Percentiles rank a stretch among this genome's conserved stretches.
phyloP scores from a whole-genome alignment of 2,888 invertebrate genomes.

The Carcina quercana region DNA sequence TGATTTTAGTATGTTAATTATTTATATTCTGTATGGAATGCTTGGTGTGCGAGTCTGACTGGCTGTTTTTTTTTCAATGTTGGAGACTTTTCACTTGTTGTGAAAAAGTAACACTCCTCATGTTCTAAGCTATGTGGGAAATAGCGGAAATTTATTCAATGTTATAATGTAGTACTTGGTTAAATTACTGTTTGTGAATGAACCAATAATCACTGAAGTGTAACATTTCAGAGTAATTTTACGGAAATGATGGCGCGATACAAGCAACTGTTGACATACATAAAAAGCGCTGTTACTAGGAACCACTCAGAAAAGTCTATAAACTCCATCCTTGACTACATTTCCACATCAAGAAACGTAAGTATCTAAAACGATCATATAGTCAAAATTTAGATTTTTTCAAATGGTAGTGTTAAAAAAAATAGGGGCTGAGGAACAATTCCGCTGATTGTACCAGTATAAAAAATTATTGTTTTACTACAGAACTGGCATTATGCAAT shows the following conservation, averaged over 20 bases:
- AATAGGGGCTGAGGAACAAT: no score
- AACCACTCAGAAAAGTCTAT: constrained; percentile 99
- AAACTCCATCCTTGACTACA: constrained; percentile 99
- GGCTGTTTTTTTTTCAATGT: background rate
- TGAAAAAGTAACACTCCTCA: no score
- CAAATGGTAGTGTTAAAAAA: background rate
- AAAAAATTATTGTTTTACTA: no score
- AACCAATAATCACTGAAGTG: no score
- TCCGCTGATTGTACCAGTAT: no score
- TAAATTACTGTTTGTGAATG: no score
- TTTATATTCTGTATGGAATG: no score
- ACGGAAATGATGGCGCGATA: constrained; percentile 97
- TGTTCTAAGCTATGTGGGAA: no score
- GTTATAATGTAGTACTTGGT: no score
- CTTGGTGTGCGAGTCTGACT: no score
- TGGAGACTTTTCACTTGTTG: background rate
- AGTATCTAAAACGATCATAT: constrained; percentile 34
- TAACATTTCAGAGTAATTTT: constrained; percentile 90
- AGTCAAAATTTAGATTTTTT: background rate
- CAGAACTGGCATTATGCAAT: background rate
- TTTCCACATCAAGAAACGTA: constrained; percentile 99
- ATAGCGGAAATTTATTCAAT: no score
- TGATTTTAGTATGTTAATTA: no score
- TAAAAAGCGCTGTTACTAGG: constrained; percentile 98
- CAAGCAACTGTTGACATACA: constrained; percentile 96